Conservation (phyloP, 2,888 invertebrate species). For the Onthophagus sagittarius region DNA sequence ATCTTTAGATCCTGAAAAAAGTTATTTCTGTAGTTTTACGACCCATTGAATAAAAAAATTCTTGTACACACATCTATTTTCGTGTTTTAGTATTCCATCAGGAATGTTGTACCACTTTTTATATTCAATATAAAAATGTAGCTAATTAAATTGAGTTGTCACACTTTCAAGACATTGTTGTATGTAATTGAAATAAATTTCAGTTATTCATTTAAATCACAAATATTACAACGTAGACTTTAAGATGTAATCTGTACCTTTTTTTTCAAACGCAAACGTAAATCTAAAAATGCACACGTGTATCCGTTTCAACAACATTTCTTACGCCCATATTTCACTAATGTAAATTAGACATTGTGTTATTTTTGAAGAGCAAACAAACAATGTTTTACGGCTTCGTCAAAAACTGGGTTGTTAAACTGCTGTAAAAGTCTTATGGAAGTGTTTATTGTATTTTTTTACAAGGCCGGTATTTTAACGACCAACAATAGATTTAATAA, state of each 20-base stretch:
- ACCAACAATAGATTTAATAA: not conserved
- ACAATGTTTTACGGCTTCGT: not conserved
- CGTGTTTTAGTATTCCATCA: not conserved
- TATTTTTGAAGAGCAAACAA: not conserved
- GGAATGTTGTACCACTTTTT: not conserved
- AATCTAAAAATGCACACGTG: no score
- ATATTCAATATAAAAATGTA: no score
- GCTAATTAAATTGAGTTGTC: no score
- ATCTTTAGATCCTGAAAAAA: not conserved
- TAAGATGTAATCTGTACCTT: no score
- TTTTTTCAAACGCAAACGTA: no score
- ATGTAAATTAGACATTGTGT: not conserved
- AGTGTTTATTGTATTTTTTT: not conserved
- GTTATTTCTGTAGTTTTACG: not conserved
- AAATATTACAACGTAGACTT: no score
- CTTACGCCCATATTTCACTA: not conserved
- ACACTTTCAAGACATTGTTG: no score
- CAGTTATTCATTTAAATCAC: no score
- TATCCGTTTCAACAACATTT: no score
- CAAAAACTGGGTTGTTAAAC: not conserved
- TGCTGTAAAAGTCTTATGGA: not conserved
- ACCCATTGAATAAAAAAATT: not conserved
- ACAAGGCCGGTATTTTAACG: not conserved
- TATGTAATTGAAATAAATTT: no score
- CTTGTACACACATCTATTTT: not conserved